Conservation (phyloP, 2,797 vertebrate species). For the Orientallactaga sibirica region DNA sequence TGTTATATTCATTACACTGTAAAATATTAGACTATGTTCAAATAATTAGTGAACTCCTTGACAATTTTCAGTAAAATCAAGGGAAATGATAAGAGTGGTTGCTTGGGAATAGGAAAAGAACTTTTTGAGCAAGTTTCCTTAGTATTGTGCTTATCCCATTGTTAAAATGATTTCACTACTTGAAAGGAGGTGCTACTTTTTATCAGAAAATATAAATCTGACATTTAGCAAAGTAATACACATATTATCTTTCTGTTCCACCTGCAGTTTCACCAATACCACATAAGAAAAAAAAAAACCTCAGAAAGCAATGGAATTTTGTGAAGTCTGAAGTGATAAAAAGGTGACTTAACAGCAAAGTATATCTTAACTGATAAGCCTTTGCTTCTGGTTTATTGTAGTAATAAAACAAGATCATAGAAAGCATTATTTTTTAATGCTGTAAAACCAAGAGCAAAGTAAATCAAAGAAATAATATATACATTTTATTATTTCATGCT, state of each 20-base stretch:
- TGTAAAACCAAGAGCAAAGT: conserved; percentile 75
- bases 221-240: conserved; percentile 35
- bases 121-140: neutral
- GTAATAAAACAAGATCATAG: conserved; percentile 82
- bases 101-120: neutral
- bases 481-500: conserved; percentile 73
- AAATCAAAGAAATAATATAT: conserved; percentile 74
- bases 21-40: neutral
- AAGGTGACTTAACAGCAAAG: conserved; percentile 75
- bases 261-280: conserved; percentile 63
- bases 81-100: neutral
- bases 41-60: neutral
- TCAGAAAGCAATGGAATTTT: conserved; percentile 64
- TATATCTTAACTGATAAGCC: conserved; percentile 79
- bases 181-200: neutral
- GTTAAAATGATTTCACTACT: neutral
- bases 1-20: neutral
- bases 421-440: conserved; percentile 85
- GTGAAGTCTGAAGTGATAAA: conserved; percentile 74
- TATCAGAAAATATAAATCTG: conserved; percentile 26
- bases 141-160: neutral
- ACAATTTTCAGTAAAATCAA: conserved; percentile 34
- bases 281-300: conserved; percentile 58
- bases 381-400: conserved; percentile 83
- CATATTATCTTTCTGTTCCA: conserved; percentile 68